A percentile compares a stretch with the other conserved stretches of the same genome.
Evolutionary conservation across 2,797 vertebrate species (phyloP).

Genomic region (Intellagama lesueurii): DNA sequence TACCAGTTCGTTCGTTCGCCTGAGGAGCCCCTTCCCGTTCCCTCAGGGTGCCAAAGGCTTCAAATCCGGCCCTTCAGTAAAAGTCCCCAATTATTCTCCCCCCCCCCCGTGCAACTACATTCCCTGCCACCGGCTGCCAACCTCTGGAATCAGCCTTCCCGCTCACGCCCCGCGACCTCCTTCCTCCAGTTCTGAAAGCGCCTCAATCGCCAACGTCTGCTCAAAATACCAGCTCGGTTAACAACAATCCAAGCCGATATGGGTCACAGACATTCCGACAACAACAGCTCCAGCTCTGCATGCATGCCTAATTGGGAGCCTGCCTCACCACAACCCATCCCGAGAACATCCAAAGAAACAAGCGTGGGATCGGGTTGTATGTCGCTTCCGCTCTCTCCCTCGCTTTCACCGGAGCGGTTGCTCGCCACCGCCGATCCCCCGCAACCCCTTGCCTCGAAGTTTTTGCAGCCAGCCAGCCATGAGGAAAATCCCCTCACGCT

Average conservation of each 20-base stretch:
- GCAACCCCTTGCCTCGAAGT: background rate
- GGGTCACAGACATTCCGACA: background rate
- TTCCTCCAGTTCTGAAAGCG: background rate
- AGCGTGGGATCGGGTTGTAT: too few relatives aligned
- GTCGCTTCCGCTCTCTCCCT: background rate
- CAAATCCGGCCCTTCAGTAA: background rate
- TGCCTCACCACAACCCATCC: background rate
- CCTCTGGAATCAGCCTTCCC: background rate
- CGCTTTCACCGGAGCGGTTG: background rate
- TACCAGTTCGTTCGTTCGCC: too few relatives aligned
- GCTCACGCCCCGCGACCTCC: background rate
- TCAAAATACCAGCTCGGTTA: background rate
- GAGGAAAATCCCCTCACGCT: background rate
- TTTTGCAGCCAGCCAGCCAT: background rate
- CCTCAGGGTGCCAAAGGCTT: background rate
- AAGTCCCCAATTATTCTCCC: background rate
- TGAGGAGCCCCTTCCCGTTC: background rate
- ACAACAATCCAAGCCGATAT: too few relatives aligned
- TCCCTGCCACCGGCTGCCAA: background rate
- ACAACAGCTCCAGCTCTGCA: background rate
- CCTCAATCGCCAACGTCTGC: too few relatives aligned
- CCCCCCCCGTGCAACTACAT: background rate
- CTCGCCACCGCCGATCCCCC: background rate
- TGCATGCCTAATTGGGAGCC: background rate
- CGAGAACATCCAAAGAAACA: background rate